These are phyloP conservation scores for Bungarus multicinctus DNA, from an alignment of 2,113 vertebrate species.

Conservation along the genomic window DNA sequence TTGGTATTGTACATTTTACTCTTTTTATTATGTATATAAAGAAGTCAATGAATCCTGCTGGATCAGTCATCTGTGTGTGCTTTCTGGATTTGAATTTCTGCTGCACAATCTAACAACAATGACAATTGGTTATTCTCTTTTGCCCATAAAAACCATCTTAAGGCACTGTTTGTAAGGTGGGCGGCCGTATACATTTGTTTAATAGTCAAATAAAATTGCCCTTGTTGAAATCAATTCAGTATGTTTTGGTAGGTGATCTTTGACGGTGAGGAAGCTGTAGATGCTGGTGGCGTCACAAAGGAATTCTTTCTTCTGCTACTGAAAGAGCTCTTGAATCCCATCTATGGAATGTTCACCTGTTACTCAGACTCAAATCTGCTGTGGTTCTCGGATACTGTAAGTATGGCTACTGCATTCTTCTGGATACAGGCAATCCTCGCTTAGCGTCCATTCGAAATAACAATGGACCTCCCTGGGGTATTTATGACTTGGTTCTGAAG, in stretches of 20 bases:
- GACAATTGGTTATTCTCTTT: neutral
- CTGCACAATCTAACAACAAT: too few relatives aligned
- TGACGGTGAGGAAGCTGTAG: slow-evolving; percentile 94
- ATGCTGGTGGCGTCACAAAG: slow-evolving; percentile 93
- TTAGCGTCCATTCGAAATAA: neutral
- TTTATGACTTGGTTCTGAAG: neutral
- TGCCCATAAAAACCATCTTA: neutral
- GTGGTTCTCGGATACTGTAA: slow-evolving; percentile 97
- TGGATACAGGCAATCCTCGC: neutral
- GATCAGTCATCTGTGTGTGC: too few relatives aligned
- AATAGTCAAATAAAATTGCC: neutral
- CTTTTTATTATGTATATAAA: too few relatives aligned
- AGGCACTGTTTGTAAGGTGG: neutral
- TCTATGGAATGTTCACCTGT: slow-evolving; percentile 96
- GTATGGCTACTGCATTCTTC: slow-evolving; percentile 23
- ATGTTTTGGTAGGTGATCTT: slow-evolving; percentile 85
- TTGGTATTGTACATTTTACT: too few relatives aligned
- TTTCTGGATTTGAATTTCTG: too few relatives aligned
- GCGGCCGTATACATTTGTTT: neutral
- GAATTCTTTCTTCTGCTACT: slow-evolving; percentile 94
- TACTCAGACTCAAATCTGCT: slow-evolving; percentile 92
- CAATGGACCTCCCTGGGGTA: neutral
- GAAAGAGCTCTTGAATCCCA: slow-evolving; percentile 93
- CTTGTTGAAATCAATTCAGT: neutral
- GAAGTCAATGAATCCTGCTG: too few relatives aligned